Evolutionary conservation across 2,888 invertebrate species (phyloP), one percentile per base, ranked within the genome.

Genomic region (Deilephila porcellus): DNA sequence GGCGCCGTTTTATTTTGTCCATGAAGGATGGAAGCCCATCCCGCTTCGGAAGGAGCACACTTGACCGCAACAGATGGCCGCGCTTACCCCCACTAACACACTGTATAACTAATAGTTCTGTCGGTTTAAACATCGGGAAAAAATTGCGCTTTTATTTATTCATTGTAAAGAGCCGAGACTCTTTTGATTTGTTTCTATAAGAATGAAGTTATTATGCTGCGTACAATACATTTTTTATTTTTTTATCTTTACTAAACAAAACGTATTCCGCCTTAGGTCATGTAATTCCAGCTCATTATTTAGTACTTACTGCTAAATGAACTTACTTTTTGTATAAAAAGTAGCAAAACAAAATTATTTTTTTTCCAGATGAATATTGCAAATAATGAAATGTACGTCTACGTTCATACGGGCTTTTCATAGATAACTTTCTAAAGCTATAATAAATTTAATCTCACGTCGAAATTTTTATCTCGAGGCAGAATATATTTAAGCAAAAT

Each of bases 11-110:
- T 88, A 90, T 89, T 90, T 83, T 83, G 86, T 85, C 82, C 84
- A 85, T 87, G 89, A 90, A 89, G 84, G 85, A 90, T 89, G 86
- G 86, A 81, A 83, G 82, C 85, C 85, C 87, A 86, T 87, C 85
- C 85, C 86, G 86, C 86, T 90, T 85, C 82, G 81, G 84, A 83
- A 84, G 85, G 83, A 86, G 88, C 83, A 84, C 87, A 86, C 89
- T 89, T 88, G 88, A 91, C 91, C 91, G 90, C 92, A 92, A 92
- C 92, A 92, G 91, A 93, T 92, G 91, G 90, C 87, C 81, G 80
- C 81, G 81, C 84, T 64, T 64, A 74, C 53, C 70, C 63, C 45
- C 45, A 45, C 64, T 45, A 64, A 64, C 64, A 73, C 71, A 62
- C n/a, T 72, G 62, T 45, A 64, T 64, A 73, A 73, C 64, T 72